Evolutionary conservation across 2,888 invertebrate genomes (phyloP).

Genomic region (Phortica okadai): DNA sequence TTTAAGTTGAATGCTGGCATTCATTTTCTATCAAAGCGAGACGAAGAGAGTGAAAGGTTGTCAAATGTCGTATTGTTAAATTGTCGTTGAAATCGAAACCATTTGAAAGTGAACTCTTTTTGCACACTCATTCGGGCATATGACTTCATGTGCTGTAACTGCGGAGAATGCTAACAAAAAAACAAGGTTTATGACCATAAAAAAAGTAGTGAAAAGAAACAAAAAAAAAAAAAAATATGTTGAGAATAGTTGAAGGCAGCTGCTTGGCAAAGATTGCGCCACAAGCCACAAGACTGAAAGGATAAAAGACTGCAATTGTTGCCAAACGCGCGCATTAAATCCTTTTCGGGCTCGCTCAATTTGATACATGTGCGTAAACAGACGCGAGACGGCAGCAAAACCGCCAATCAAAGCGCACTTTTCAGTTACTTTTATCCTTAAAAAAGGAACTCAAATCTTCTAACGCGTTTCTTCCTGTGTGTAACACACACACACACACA

Average conservation of each 20-base stretch:
- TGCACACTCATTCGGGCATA: neutral
- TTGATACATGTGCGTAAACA: conserved; percentile 56
- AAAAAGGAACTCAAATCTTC: conserved; percentile 36
- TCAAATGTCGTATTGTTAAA: neutral
- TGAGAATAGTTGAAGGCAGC: conserved; percentile 37
- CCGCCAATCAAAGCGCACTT: conserved; percentile 51
- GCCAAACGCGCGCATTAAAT: conserved; percentile 70
- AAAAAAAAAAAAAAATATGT: neutral
- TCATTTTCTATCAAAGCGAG: neutral
- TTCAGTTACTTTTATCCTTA: conserved; percentile 38
- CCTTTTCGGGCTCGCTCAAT: conserved; percentile 75
- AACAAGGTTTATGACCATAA: conserved; percentile 3
- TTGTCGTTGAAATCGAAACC: conserved; percentile 16
- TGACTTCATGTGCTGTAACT: neutral
- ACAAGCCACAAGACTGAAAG: conserved; percentile 51
- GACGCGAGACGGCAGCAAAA: conserved; percentile 33
- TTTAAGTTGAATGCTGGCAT: neutral
- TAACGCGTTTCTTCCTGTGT: conserved; percentile 41
- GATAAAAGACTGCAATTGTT: conserved; percentile 52
- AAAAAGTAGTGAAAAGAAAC: neutral
- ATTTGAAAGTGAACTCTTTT: neutral
- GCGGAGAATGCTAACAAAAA: neutral
- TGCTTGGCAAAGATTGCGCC: conserved; percentile 37
- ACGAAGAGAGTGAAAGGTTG: conserved; percentile 24
- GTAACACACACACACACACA: conserved; percentile 22